Conservation (phyloP, 2,888 invertebrate species). For the Eupithecia inturbata region DNA sequence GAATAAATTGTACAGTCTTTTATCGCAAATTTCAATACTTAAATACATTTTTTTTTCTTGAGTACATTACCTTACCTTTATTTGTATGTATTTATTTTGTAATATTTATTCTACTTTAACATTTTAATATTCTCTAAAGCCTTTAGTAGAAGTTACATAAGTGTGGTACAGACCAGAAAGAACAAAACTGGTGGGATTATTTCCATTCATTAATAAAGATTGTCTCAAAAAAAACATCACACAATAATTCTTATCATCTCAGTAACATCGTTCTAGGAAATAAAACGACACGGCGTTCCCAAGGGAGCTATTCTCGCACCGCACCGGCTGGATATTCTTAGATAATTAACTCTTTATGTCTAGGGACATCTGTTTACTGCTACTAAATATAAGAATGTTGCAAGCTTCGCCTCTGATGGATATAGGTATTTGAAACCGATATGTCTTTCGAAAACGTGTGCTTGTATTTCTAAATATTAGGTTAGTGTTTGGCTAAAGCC, state of each 20-base stretch:
- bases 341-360: constrained; percentile 82
- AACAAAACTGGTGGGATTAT: background rate
- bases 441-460: background rate
- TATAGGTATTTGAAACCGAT: constrained; percentile 33
- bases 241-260: constrained; percentile 11
- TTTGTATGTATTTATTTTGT: no score
- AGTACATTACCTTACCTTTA: no score
- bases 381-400: constrained; percentile 44
- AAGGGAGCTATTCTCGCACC: constrained; percentile 69
- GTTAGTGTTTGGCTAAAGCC: background rate
- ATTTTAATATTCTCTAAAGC: no score
- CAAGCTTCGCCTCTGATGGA: constrained; percentile 26
- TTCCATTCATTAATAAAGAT: background rate
- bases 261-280: constrained; percentile 50
- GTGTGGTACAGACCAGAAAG: no score
- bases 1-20: no score
- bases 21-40: no score
- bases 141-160: no score
- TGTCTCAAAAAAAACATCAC: background rate
- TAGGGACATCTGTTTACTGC: constrained; percentile 76
- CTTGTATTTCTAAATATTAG: background rate
- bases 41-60: no score
- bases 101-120: no score
- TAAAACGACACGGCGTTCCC: constrained; percentile 70
- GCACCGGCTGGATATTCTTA: constrained; percentile 70